These are phyloP conservation scores for Laterallus jamaicensis DNA, from an alignment of 2,113 vertebrate genomes.

Conservation along the genomic window DNA sequence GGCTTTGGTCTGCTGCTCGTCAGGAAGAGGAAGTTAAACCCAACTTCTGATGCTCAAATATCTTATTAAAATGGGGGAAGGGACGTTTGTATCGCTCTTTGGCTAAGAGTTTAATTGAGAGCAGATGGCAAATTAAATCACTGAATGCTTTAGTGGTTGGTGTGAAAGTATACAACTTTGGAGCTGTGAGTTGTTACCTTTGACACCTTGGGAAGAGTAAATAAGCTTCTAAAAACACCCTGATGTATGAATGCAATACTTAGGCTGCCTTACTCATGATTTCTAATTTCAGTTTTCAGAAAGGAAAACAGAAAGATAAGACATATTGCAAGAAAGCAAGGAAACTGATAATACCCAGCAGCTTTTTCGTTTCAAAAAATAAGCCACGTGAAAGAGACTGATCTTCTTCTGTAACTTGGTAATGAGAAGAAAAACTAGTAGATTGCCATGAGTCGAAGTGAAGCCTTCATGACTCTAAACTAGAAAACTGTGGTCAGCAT, in stretches of 20 bases:
- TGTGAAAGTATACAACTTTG: slow-evolving; percentile 40
- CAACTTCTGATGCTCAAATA: neutral
- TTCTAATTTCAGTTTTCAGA: neutral
- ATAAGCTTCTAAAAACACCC: neutral
- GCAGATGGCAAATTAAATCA: slow-evolving; percentile 60
- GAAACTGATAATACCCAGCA: neutral
- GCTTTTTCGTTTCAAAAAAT: neutral
- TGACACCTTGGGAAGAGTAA: slow-evolving; percentile 40
- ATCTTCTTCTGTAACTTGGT: neutral
- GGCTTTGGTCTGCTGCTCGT: neutral
- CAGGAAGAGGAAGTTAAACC: slow-evolving; percentile 8
- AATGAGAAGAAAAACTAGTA: neutral
- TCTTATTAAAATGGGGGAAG: slow-evolving; percentile 13
- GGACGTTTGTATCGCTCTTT: neutral
- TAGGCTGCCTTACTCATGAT: neutral
- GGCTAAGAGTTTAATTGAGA: slow-evolving; percentile 23
- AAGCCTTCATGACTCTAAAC: neutral
- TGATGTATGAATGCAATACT: neutral
- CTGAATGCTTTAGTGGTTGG: neutral
- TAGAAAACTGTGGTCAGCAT: neutral
- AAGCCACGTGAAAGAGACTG: neutral
- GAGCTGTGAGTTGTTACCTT: slow-evolving; percentile 41
- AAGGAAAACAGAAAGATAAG: neutral
- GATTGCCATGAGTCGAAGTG: neutral
- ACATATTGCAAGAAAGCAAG: neutral